Percentiles rank a stretch among this genome's conserved stretches.
Evolutionary conservation across 1,140 invertebrate genomes (phyloP).

Genomic region (Eumaeus atala): DNA sequence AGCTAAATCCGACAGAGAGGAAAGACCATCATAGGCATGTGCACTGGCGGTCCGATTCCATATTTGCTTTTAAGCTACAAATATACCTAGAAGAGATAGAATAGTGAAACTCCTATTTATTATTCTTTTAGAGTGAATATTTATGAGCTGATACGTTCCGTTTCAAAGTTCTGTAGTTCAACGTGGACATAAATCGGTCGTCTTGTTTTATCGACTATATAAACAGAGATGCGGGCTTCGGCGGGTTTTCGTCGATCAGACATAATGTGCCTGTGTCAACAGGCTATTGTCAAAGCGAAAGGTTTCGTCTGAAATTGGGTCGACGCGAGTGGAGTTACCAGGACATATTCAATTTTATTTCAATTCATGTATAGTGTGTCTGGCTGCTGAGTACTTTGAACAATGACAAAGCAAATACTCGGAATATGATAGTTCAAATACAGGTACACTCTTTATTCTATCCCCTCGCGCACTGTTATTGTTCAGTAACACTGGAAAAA

Average conservation of each 20-base stretch:
- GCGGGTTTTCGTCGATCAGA: conserved; percentile 45
- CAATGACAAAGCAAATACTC: too few relatives aligned
- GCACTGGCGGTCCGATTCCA: too few relatives aligned
- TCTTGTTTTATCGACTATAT: conserved; percentile 12
- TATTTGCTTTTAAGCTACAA: too few relatives aligned
- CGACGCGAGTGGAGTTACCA: conserved; percentile 24
- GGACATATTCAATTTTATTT: conserved; percentile 8
- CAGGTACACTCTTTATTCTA: too few relatives aligned
- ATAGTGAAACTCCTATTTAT: too few relatives aligned
- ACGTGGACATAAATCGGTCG: conserved; percentile 39
- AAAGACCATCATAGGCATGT: too few relatives aligned
- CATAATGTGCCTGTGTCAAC: conserved; percentile 56
- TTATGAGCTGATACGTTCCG: not conserved
- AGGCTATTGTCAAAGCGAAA: conserved; percentile 59
- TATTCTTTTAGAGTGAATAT: too few relatives aligned
- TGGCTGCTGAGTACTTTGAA: not conserved
- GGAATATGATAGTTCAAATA: too few relatives aligned
- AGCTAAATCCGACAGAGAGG: too few relatives aligned
- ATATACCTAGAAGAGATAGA: too few relatives aligned
- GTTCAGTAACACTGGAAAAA: too few relatives aligned
- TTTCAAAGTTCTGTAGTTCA: conserved; percentile 19
- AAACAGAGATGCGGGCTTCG: conserved; percentile 45
- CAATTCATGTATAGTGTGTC: not conserved
- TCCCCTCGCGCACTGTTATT: too few relatives aligned
- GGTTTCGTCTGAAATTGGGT: conserved; percentile 56